These are phyloP conservation scores for Novumbra hubbsi DNA, from an alignment of 2,797 vertebrate species.

Conservation along the genomic window DNA sequence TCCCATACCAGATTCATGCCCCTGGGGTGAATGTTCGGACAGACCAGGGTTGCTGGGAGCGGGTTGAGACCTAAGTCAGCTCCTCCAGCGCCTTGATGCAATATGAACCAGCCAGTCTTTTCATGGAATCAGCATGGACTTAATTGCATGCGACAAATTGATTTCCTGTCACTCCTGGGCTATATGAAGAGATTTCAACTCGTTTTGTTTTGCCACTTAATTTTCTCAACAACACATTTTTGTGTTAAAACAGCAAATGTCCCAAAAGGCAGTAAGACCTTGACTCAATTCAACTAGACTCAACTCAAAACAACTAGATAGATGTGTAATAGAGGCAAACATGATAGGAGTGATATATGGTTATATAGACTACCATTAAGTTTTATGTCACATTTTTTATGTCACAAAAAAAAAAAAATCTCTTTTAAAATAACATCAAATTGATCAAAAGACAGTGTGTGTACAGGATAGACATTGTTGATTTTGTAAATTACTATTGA, in stretches of 20 bases:
- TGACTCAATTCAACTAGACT: conserved; percentile 40
- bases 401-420: no score
- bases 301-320: conserved; percentile 44
- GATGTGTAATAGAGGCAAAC: not conserved
- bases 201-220: conserved; percentile 32
- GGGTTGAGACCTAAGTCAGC: conserved; percentile 40
- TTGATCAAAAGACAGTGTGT: no score
- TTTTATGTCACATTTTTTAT: no score
- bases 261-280: conserved; percentile 23
- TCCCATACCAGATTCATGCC: no score
- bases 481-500: no score
- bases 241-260: conserved; percentile 43
- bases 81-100: conserved; percentile 62
- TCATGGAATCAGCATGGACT: conserved; percentile 69
- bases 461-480: no score
- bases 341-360: not conserved
- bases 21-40: no score
- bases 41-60: not conserved
- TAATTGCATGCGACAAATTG: conserved; percentile 76
- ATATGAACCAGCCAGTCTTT: conserved; percentile 62
- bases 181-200: conserved; percentile 64
- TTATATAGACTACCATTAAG: not conserved
- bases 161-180: conserved; percentile 65
- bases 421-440: no score
- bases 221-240: conserved; percentile 36